A percentile compares a stretch with the other conserved stretches of the same genome.
Evolutionary conservation across 2,113 vertebrate genomes (phyloP).

Genomic region (Syngnathus typhle): DNA sequence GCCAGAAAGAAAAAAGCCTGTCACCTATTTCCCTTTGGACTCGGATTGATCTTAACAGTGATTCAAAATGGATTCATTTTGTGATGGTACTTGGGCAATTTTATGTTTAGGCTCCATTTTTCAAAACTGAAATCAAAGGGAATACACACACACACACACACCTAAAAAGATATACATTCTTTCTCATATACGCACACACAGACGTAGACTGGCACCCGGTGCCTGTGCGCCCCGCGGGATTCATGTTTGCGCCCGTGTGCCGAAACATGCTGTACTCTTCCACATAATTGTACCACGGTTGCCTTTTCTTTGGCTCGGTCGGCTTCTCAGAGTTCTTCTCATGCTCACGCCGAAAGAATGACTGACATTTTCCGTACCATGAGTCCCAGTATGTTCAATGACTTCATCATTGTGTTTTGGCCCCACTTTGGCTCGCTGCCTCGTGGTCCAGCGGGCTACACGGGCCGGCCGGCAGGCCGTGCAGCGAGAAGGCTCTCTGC

Average conservation of each 20-base stretch:
- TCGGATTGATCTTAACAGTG: not conserved
- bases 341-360: not conserved
- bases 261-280: not conserved
- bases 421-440: too few relatives aligned
- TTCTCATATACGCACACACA: not conserved
- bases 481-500: too few relatives aligned
- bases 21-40: not conserved
- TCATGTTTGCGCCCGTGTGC: conserved; percentile 56
- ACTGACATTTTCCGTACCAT: not conserved
- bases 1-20: not conserved
- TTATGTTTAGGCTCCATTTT: not conserved
- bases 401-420: not conserved
- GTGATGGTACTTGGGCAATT: not conserved
- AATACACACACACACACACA: not conserved
- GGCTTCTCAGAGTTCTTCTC: not conserved
- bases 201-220: conserved; percentile 63
- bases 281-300: not conserved
- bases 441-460: too few relatives aligned
- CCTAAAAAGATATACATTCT: too few relatives aligned
- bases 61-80: not conserved
- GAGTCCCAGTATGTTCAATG: not conserved
- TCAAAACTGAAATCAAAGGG: not conserved
- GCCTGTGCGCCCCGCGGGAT: conserved; percentile 64
- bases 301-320: not conserved
- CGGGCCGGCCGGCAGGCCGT: too few relatives aligned